Percentiles rank a stretch among this genome's conserved stretches.
These are phyloP conservation scores for Trialeurodes vaporariorum DNA, from an alignment of 1,140 invertebrate genomes.

Conservation along the genomic window DNA sequence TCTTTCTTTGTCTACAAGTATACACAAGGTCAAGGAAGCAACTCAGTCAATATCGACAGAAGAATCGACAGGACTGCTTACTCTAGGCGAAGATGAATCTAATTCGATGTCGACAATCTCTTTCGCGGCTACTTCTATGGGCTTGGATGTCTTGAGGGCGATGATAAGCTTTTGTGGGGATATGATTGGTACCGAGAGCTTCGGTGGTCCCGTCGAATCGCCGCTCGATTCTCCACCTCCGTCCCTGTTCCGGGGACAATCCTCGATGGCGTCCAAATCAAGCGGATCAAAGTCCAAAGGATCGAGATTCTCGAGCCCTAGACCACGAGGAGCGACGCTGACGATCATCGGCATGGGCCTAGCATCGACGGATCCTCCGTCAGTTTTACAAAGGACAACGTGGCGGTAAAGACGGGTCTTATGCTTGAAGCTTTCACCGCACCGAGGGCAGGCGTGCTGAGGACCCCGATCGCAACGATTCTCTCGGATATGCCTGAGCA, in stretches of 20 bases:
- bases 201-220: too few species aligned
- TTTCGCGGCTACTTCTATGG: too few species aligned
- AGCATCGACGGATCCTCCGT: too few species aligned
- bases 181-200: not conserved
- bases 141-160: not conserved
- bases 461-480: slow-evolving; percentile 38
- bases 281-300: not conserved
- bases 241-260: too few species aligned
- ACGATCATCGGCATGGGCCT: not conserved
- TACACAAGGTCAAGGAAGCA: too few species aligned
- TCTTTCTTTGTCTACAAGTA: too few species aligned
- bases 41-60: too few species aligned
- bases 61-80: too few species aligned
- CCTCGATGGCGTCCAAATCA: not conserved
- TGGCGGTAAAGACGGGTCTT: slow-evolving; percentile 23
- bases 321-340: not conserved
- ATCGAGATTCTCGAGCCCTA: not conserved
- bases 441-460: slow-evolving; percentile 22
- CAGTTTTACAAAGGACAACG: slow-evolving; percentile 20
- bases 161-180: not conserved
- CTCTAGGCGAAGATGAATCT: too few species aligned
- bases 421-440: slow-evolving; percentile 25
- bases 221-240: too few species aligned
- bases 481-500: slow-evolving; percentile 32
- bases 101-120: too few species aligned